These are phyloP conservation scores for Chaunax sp. DNA, from an alignment of 2,797 vertebrate species.

Conservation along the genomic window DNA sequence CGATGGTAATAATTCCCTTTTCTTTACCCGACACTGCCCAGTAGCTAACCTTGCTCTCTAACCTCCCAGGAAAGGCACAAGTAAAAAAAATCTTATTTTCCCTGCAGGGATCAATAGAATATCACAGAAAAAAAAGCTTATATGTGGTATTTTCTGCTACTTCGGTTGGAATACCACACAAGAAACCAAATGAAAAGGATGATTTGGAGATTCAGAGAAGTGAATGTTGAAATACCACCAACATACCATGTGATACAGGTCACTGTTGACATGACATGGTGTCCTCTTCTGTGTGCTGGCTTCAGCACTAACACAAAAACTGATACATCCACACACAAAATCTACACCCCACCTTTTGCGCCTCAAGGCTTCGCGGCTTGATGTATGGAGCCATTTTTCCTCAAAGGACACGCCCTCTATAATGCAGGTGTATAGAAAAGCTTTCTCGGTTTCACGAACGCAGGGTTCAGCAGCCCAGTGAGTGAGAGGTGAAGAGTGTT, in stretches of 20 bases:
- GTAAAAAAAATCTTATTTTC: conserved; percentile 59
- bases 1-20: conserved; percentile 26
- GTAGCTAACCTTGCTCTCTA: conserved; percentile 51
- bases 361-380: conserved; percentile 44
- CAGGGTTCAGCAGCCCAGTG: neutral
- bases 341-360: conserved; percentile 2
- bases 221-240: conserved; percentile 21
- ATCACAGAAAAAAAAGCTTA: conserved; percentile 39
- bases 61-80: conserved; percentile 51
- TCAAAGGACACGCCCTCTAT: conserved; percentile 18
- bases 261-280: conserved; percentile 15
- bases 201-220: conserved; percentile 26
- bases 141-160: conserved; percentile 43
- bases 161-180: conserved; percentile 3
- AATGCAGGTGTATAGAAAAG: conserved; percentile 6
- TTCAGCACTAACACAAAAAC: conserved; percentile 18
- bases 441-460: conserved; percentile 15
- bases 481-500: neutral
- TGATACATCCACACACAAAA: neutral
- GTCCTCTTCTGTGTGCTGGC: conserved; percentile 14
- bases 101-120: conserved; percentile 50
- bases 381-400: conserved; percentile 11
- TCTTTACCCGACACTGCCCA: conserved; percentile 43
- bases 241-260: conserved; percentile 8
- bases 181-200: conserved; percentile 14